A percentile compares a stretch with the other conserved stretches of the same genome.
Conservation (phyloP, 2,113 vertebrate species). For the Salvelinus fontinalis region DNA sequence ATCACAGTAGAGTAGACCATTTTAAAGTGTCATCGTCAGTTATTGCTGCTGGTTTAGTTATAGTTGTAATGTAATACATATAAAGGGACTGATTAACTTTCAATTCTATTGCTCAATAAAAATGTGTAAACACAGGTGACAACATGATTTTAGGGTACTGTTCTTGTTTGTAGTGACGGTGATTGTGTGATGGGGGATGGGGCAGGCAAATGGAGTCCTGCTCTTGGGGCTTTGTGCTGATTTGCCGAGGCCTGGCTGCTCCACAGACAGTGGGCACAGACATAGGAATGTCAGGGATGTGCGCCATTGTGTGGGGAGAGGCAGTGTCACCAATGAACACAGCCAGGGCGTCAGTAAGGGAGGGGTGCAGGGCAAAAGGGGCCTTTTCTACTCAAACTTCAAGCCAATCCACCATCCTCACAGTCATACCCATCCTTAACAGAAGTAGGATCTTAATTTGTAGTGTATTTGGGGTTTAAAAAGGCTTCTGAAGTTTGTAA, state of each 20-base stretch:
- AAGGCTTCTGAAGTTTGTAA: no score
- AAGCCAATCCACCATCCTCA: conserved; percentile 23
- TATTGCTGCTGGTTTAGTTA: background rate
- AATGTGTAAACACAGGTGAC: background rate
- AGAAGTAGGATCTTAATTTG: no score
- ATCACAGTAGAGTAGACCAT: background rate
- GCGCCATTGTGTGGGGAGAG: conserved; percentile 68
- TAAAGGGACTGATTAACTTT: background rate
- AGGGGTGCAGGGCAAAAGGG: conserved; percentile 22
- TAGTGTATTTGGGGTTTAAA: no score
- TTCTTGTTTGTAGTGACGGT: background rate
- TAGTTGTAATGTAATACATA: background rate
- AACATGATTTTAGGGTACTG: background rate
- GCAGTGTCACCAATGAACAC: conserved; percentile 66
- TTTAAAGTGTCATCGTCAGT: background rate
- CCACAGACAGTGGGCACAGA: conserved; percentile 60
- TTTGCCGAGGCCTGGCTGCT: conserved; percentile 49
- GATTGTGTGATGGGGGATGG: background rate
- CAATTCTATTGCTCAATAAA: background rate
- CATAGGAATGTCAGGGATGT: conserved; percentile 72
- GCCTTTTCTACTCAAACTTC: conserved; percentile 33
- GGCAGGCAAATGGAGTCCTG: conserved; percentile 8
- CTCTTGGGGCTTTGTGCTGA: conserved; percentile 20
- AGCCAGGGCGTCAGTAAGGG: conserved; percentile 60
- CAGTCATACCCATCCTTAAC: background rate